Evolutionary conservation across 2,113 vertebrate genomes (phyloP).

Genomic region (Zosterops borbonicus): DNA sequence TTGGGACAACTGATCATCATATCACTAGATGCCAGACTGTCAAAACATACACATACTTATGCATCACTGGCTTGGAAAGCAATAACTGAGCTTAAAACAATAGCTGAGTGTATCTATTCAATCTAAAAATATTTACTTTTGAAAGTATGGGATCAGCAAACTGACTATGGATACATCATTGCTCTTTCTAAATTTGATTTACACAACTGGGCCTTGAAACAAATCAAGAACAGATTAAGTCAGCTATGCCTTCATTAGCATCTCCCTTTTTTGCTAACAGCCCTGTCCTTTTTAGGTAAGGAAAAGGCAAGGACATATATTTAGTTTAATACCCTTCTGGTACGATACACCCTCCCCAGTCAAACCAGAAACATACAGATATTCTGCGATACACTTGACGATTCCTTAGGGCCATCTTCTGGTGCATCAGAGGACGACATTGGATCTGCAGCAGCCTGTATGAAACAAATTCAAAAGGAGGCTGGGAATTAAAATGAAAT

Average conservation of each 20-base stretch:
- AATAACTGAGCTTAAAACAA: background rate
- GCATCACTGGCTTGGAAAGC: background rate
- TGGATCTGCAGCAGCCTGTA: constrained; percentile 66
- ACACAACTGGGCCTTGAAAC: background rate
- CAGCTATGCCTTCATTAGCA: background rate
- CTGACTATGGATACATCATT: fast-evolving
- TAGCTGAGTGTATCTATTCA: background rate
- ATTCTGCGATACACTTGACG: constrained; percentile 66
- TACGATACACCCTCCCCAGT: background rate
- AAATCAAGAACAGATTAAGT: background rate
- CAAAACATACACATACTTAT: background rate
- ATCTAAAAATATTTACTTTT: background rate
- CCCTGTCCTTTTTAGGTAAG: background rate
- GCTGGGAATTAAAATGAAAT: constrained; percentile 12
- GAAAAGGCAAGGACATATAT: background rate
- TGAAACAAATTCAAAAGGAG: constrained; percentile 15
- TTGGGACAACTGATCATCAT: background rate
- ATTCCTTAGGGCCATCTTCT: constrained; percentile 66
- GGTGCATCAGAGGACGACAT: constrained; percentile 27
- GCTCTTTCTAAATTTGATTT: background rate
- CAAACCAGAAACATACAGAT: constrained; percentile 73
- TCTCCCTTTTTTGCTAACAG: background rate
- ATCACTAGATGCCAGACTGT: background rate
- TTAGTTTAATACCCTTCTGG: background rate
- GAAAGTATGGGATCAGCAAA: background rate